A percentile compares a stretch with the other conserved stretches of the same genome.
These are phyloP conservation scores for Lobophora halterata DNA, from an alignment of 2,888 invertebrate species.

Conservation along the genomic window DNA sequence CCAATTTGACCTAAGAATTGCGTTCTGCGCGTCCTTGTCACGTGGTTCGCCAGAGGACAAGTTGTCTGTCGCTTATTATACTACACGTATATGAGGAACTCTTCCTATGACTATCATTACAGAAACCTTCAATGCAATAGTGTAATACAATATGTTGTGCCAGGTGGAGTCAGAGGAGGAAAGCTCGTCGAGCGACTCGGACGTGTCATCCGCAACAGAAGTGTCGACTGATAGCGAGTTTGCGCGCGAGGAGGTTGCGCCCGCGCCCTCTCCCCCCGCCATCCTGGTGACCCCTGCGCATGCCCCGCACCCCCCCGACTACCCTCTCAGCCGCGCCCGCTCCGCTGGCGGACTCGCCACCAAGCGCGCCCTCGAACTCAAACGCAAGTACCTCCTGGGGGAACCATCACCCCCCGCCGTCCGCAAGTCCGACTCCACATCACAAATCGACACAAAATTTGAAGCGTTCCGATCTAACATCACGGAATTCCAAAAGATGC, in stretches of 20 bases:
- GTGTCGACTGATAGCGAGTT: slow-evolving; percentile 96
- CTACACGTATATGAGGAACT: no score
- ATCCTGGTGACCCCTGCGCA: slow-evolving; percentile 89
- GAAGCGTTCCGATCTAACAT: slow-evolving; percentile 92
- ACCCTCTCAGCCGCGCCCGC: slow-evolving; percentile 89
- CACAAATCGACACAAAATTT: slow-evolving; percentile 91
- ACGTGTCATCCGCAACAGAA: slow-evolving; percentile 93
- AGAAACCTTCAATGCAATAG: no score
- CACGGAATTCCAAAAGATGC: slow-evolving; percentile 92
- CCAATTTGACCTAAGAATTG: no score
- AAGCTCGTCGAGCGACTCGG: slow-evolving; percentile 83
- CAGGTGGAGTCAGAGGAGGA: slow-evolving; percentile 76
- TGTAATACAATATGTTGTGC: no score
- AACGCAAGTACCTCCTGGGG: slow-evolving; percentile 91
- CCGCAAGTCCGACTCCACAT: slow-evolving; percentile 90
- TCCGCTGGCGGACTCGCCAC: slow-evolving; percentile 94
- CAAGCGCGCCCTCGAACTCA: slow-evolving; percentile 91
- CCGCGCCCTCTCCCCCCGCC: slow-evolving; percentile 86
- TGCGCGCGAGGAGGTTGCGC: slow-evolving; percentile 88
- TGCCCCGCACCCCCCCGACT: slow-evolving; percentile 82
- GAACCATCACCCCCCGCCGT: slow-evolving; percentile 85
- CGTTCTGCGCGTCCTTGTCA: no score
- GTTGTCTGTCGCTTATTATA: no score
- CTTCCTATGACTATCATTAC: no score
- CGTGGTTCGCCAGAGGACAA: no score